Evolutionary conservation across 2,888 invertebrate species (phyloP).

Genomic region (Chloroclysta siterata): DNA sequence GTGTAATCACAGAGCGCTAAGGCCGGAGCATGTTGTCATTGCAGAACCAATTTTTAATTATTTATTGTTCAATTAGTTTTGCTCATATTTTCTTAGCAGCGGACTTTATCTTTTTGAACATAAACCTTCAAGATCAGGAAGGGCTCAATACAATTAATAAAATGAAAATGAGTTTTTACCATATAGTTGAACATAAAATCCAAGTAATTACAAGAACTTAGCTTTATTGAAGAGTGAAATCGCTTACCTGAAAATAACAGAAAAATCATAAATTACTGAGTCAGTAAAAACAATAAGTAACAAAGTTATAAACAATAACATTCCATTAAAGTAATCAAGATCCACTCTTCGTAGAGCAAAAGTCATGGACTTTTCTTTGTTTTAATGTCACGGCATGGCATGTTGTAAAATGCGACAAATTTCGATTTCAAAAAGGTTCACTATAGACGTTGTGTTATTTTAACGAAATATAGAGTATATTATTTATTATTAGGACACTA

Average conservation of each 20-base stretch:
- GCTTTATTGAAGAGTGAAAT: neutral
- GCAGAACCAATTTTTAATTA: conserved; percentile 21
- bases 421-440: neutral
- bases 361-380: conserved; percentile 18
- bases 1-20: conserved; percentile 41
- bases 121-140: neutral
- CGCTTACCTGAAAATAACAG: neutral
- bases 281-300: neutral
- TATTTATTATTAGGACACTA: too few species aligned
- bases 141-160: too few species aligned
- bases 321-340: conserved; percentile 21
- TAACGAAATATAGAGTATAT: neutral
- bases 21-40: conserved; percentile 38
- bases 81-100: neutral
- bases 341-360: conserved; percentile 20
- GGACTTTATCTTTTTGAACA: neutral
- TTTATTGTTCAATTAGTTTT: conserved; percentile 1
- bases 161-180: too few species aligned
- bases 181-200: neutral
- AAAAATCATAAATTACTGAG: neutral
- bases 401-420: neutral
- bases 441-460: neutral
- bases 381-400: conserved; percentile 14
- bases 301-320: conserved; percentile 24
- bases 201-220: neutral